Evolutionary conservation across 2,797 vertebrate genomes (phyloP).

Genomic region (Lacerta agilis): DNA sequence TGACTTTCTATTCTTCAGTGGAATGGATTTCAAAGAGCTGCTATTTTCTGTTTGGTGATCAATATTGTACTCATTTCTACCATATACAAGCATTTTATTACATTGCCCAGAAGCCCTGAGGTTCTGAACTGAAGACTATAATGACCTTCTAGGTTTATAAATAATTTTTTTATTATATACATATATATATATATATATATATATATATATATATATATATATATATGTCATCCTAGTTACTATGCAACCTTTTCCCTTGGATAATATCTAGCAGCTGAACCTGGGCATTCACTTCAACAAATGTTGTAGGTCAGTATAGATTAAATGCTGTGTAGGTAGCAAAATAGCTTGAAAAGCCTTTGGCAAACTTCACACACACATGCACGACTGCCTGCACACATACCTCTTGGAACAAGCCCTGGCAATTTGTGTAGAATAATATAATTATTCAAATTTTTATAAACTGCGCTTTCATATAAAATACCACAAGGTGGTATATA

Average conservation of each 20-base stretch:
- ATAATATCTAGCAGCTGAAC: neutral
- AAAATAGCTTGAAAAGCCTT: neutral
- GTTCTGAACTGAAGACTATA: neutral
- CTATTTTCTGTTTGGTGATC: neutral
- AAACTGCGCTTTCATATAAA: too few relatives aligned
- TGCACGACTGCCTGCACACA: neutral
- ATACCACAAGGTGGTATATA: too few relatives aligned
- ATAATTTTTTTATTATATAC: neutral
- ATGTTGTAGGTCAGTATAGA: neutral
- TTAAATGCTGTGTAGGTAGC: neutral
- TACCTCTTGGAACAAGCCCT: neutral
- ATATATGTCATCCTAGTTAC: neutral
- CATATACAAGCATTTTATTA: neutral
- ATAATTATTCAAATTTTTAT: too few relatives aligned
- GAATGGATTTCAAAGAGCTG: neutral
- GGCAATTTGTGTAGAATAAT: neutral
- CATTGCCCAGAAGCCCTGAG: neutral
- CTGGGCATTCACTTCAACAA: neutral
- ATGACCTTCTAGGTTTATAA: neutral
- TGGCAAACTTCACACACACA: neutral
- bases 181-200: too few relatives aligned
- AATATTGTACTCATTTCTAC: neutral
- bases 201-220: neutral
- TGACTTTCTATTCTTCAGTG: neutral
- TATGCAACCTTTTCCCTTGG: neutral